Evolutionary conservation across 2,113 vertebrate species (phyloP).

Genomic region (Ammospiza nelsoni): DNA sequence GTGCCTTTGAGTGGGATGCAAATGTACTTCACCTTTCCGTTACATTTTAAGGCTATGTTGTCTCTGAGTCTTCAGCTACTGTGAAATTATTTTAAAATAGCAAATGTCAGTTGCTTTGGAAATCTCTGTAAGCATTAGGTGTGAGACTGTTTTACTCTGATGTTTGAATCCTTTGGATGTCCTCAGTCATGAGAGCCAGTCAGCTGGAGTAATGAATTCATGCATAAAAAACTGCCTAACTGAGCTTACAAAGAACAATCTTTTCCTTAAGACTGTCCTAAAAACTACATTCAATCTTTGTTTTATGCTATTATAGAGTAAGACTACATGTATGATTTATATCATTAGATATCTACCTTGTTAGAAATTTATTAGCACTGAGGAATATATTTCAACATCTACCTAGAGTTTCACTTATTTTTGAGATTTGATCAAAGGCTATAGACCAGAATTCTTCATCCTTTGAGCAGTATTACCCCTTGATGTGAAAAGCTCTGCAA

Average conservation of each 20-base stretch:
- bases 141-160: not conserved
- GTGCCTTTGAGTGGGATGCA: not conserved
- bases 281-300: not conserved
- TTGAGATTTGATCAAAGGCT: conserved; percentile 1
- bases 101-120: not conserved
- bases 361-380: conserved; percentile 41
- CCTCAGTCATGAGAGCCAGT: not conserved
- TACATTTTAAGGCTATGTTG: not conserved
- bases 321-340: conserved; percentile 20
- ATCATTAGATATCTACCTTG: not conserved
- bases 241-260: not conserved
- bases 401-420: not conserved
- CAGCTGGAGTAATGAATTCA: conserved; percentile 21
- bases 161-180: conserved; percentile 1
- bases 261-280: not conserved
- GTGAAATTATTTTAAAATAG: conserved; percentile 33
- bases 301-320: not conserved
- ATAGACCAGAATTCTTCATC: not conserved
- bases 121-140: not conserved
- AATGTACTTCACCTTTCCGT: not conserved
- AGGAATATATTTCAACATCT: not conserved
- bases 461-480: not conserved
- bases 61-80: not conserved
- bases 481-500: not conserved
- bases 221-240: conserved; percentile 37